Evolutionary conservation across 2,113 vertebrate genomes (phyloP), one percentile per base, ranked within the genome.

Genomic region (Colistium nudipinnis): DNA sequence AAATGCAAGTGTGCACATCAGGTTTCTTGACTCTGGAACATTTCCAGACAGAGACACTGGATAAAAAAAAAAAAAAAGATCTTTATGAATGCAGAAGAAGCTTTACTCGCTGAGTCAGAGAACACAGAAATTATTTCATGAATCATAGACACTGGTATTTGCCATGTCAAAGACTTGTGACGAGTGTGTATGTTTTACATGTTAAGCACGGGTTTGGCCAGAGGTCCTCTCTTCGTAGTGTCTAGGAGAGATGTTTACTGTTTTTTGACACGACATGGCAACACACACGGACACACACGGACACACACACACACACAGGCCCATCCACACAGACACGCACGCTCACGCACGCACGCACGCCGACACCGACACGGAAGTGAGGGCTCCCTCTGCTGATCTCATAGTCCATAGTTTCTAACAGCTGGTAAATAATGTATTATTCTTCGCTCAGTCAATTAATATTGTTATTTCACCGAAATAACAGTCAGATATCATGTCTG

Each of bases 131-230:
- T 89, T 89, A 81, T 89, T 85, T 88, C 80, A 89, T 87, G 56
- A 78, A 89, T 88, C 64, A 22, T 78, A 81, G 54, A 86, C 76
- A 54, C 73, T 63, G 85, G 78, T 74, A 86, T 91, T 88, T 75
- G 54, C 68, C 25, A 76, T 83, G 81, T 82, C 74, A 55, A 57
- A 83, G 71, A 57, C 59, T 52, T 39, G 36, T 71, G 75, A 88
- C 74, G 82, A 64, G 83, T 78, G 63, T 90, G 86, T 86, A 49
- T 88, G 86, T 81, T 92, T 89, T 78, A 90, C 80, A 87, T 92
- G 84, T 91, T 87, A 89, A 73, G 67, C 16, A 3, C 44, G 54
- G 69, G 86, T 80, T 88, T 88, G 81, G 76, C 82, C 86, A 88
- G 80, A 76, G 80, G 81, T 86, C 70, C 48, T 19, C 7, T 59